phyloP scores from a whole-genome alignment of 2,888 invertebrate species.

The Tenthredo amoena region DNA sequence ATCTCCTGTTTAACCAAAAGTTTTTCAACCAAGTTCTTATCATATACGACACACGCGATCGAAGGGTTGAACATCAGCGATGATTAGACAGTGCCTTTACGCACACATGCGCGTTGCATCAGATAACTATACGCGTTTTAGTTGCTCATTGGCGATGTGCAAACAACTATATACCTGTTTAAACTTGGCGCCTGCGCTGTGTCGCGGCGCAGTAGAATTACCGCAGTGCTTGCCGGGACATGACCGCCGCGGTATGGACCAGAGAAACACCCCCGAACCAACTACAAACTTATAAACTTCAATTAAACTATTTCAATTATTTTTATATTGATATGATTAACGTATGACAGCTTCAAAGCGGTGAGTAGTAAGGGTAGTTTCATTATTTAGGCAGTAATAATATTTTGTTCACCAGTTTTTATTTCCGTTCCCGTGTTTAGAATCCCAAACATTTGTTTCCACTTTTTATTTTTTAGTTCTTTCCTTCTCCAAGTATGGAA shows the following conservation, averaged over 20 bases:
- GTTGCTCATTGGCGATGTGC: constrained; percentile 2
- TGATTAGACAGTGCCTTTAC: background rate
- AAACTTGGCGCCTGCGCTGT: constrained; percentile 49
- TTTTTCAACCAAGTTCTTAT: background rate
- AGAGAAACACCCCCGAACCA: background rate
- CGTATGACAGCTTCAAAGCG: constrained; percentile 21
- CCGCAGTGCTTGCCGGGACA: constrained; percentile 47
- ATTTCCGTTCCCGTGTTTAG: background rate
- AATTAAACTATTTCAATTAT: background rate
- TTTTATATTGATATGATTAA: background rate
- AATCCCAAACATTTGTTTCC: background rate
- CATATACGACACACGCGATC: background rate
- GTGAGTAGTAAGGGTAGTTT: constrained; percentile 40
- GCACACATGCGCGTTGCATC: constrained; percentile 39
- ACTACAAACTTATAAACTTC: background rate
- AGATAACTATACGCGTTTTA: constrained; percentile 18
- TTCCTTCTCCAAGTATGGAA: background rate
- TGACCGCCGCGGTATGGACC: constrained; percentile 47
- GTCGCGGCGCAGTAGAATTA: constrained; percentile 42
- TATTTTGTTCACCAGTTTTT: background rate
- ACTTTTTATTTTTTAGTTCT: background rate
- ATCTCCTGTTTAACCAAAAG: background rate
- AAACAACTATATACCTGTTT: constrained; percentile 43
- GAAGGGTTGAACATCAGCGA: constrained; percentile 4
- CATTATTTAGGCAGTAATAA: background rate